Percentiles rank a stretch among this genome's conserved stretches.
Conservation (phyloP, 2,113 vertebrate genomes). For the Crypturellus undulatus region DNA sequence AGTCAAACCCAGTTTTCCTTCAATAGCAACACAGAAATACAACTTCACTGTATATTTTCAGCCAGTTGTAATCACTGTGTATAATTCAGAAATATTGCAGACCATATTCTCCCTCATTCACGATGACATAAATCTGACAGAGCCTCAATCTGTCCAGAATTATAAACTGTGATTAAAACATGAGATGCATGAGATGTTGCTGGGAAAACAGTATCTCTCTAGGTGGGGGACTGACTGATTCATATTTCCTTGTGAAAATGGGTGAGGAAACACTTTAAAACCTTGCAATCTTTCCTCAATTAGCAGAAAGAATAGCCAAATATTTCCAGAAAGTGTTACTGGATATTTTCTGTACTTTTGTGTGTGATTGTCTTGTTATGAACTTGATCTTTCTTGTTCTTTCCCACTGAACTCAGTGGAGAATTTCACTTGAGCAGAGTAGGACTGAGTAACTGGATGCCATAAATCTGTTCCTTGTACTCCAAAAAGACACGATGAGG, state of each 20-base stretch:
- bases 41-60: not conserved
- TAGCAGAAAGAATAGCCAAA: not conserved
- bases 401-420: not conserved
- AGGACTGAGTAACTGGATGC: not conserved
- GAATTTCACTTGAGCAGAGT: not conserved
- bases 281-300: not conserved
- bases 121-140: not conserved
- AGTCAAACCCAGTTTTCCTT: not conserved
- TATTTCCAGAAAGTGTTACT: not conserved
- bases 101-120: not conserved
- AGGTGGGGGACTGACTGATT: not conserved
- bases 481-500: not conserved
- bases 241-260: not conserved
- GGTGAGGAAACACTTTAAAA: not conserved
- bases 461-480: not conserved
- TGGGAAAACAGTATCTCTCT: not conserved
- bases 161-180: not conserved
- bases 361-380: not conserved
- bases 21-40: not conserved
- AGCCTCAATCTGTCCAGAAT: not conserved
- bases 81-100: not conserved
- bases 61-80: not conserved
- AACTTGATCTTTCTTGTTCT: not conserved
- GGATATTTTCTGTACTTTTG: not conserved
- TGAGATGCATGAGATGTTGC: not conserved